Conservation (phyloP, 2,113 vertebrate genomes). For the Procavia capensis region DNA sequence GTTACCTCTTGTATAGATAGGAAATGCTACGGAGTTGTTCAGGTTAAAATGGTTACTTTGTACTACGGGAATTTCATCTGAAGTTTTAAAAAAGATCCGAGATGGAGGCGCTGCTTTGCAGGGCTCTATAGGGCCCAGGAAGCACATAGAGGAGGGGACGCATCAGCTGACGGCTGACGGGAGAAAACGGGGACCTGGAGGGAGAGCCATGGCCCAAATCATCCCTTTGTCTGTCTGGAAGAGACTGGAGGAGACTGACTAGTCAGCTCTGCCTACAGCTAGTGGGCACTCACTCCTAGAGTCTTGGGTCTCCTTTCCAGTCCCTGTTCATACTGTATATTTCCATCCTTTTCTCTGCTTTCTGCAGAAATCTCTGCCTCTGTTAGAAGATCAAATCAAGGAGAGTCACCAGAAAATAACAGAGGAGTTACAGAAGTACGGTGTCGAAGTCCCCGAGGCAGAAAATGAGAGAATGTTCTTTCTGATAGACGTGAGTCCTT, state of each 20-base stretch:
- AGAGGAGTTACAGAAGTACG: slow-evolving; percentile 74
- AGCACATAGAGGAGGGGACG: accelerated
- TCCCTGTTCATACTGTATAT: accelerated
- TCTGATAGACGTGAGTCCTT: slow-evolving; percentile 82
- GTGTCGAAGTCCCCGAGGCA: neutral
- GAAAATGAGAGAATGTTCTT: slow-evolving; percentile 73
- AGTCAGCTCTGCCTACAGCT: accelerated
- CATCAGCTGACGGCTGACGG: neutral
- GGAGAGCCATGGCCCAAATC: accelerated
- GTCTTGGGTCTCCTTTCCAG: accelerated
- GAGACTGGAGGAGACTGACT: neutral
- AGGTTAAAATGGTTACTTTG: neutral
- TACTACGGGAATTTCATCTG: too few species aligned
- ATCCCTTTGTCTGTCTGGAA: neutral
- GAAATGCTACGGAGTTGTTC: neutral
- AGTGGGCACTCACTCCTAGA: neutral
- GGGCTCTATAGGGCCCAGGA: too few species aligned
- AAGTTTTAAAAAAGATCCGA: neutral
- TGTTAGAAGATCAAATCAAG: slow-evolving; percentile 79
- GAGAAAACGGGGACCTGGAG: accelerated
- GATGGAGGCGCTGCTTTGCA: accelerated
- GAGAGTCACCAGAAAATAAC: slow-evolving; percentile 36
- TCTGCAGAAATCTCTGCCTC: slow-evolving; percentile 84
- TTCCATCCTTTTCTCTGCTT: neutral
- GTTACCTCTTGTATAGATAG: neutral